Evolutionary conservation across 2,113 vertebrate species (phyloP).

Genomic region (Cottus gobio): DNA sequence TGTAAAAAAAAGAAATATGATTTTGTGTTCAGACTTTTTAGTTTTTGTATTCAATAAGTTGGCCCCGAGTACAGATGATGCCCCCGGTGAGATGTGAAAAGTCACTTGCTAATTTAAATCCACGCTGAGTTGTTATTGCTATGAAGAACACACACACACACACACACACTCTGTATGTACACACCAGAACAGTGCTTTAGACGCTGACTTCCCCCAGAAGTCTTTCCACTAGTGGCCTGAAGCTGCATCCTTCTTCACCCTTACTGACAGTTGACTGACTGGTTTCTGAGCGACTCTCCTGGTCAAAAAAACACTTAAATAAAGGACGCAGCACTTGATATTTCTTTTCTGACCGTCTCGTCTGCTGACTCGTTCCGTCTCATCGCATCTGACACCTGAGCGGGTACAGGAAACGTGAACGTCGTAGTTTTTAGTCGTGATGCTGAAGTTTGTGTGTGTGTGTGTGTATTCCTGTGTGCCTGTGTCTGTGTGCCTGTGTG

Average conservation of each 20-base stretch:
- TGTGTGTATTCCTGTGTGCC: neutral
- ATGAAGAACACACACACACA: conserved; percentile 26
- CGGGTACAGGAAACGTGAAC: neutral
- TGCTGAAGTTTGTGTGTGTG: conserved; percentile 43
- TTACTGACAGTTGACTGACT: neutral
- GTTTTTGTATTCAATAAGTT: neutral
- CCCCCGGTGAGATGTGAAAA: conserved; percentile 24
- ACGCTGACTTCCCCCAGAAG: neutral
- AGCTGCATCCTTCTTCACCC: conserved; percentile 24
- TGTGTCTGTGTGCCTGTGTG: neutral
- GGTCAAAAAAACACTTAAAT: conserved; percentile 34
- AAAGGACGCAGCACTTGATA: conserved; percentile 45
- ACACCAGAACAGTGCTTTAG: conserved; percentile 32
- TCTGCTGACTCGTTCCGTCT: conserved; percentile 27
- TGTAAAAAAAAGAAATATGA: conserved; percentile 11
- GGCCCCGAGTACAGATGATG: neutral
- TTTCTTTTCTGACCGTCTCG: conserved; percentile 5
- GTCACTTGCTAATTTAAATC: neutral
- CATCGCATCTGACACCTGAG: conserved; percentile 45
- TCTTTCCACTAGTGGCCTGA: neutral
- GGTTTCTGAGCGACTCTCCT: conserved; percentile 1
- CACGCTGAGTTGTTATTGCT: conserved; percentile 35
- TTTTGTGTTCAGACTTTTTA: conserved; percentile 11
- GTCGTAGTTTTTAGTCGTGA: conserved; percentile 35
- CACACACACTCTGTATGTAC: neutral